Base-by-base conservation (phyloP, 1,140 invertebrate genomes). In the Lanistes nyassanus region DNA sequence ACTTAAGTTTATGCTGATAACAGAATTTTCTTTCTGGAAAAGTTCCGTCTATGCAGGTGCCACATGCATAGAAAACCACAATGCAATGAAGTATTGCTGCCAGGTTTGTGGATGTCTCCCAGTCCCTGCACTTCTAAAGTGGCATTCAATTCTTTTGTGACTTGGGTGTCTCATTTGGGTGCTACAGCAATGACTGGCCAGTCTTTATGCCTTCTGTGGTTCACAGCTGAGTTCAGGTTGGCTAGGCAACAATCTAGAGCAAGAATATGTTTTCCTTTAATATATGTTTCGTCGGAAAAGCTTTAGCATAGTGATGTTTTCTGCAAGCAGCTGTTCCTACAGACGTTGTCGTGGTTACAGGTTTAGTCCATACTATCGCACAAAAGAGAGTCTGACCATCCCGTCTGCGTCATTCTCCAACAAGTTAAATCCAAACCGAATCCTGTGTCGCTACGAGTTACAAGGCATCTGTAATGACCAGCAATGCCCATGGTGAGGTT, bases 401-500 rank as follows among this genome's bases (percentile, higher is more conserved):
- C 76, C 77, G 0, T 83, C 83, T 3, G 36, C 65, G 19, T 82
- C 83, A 13, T 82, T 77, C 60, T 79, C 81, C 21, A 80, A 87
- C 65, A 85, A 84, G 71, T 70, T 87, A 34, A 78, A 87, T 55
- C 80, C 81, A 39, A 80, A 80, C 36, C 77, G 79, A 53, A 66
- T 82, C 13, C 51, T 87, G 21, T 87, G 86, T 78, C 79, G 79
- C 47, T 87, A 79, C 76, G 85, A 86, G 65, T 66, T 87, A 29
- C 76, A 79, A 51, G 86, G 86, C 55, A 85, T 78, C 1, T 87
- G 86, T 64, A 83, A 87, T 79, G 86, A 87, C 75, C 80, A 86
- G 56, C 76, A 83, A 11, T 87, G 86, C 78, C 29, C 51, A 51
- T 81, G 85, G 86, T 86, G 73, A 81, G 79, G 19, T 81, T 47